Evolutionary conservation across 2,888 invertebrate species (phyloP), one percentile per base, ranked within the genome.

Genomic region (Troides aeacus): DNA sequence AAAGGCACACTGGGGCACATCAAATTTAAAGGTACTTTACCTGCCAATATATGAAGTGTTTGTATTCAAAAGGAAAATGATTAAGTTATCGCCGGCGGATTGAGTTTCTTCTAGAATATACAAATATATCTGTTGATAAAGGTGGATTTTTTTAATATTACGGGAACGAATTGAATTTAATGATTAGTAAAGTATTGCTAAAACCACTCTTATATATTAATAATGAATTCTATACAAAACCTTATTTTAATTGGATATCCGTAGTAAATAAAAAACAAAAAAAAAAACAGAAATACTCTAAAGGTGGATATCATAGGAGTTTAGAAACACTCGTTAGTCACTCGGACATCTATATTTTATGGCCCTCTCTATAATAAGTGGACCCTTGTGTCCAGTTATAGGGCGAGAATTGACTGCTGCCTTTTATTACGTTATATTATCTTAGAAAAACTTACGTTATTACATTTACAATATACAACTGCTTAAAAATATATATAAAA

Each of bases 271-370:
- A 39, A 39, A 39, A 39, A 39, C 1, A 10, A 39, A 39, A 6
- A 7, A 7, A 1, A 39, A 39, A 50, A 50, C 5, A 50, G 17
- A 50, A 50, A 15, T 10, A 46, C 46, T 50, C 50, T 50, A 50
- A 50, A 50, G 50, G 50, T 50, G 15, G 50, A 50, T 50, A 17
- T 50, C 15, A 50, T 17, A 50, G 17, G 50, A 50, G 50, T 50
- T 50, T 50, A 50, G 50, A 50, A 50, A 50, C 50, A 50, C 50
- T 18, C 50, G 50, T 50, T 50, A 50, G 50, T 8, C 64, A 57
- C 57, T 57, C n/a, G 58, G 42, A 36, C 10, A 58, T 57, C 58
- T 65, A 65, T 65, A 65, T 65, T 65, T 65, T 39, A 58, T 65
- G 39, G 42, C 58, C 58, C 46, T 62, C 42, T 18, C 58, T 58